These are phyloP conservation scores for Barnardius zonarius DNA, from an alignment of 2,113 vertebrate species.

Conservation along the genomic window DNA sequence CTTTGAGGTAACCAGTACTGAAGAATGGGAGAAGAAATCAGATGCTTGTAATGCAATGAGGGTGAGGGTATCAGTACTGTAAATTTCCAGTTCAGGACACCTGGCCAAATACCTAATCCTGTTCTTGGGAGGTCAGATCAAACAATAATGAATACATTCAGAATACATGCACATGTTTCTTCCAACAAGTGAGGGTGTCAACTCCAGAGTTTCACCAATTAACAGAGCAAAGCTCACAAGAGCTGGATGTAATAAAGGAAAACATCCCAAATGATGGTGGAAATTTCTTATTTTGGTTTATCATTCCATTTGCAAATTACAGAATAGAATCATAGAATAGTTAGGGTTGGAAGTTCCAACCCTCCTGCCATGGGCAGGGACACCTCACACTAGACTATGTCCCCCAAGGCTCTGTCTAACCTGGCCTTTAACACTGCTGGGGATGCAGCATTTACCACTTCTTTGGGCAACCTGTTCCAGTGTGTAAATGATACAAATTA, in stretches of 20 bases:
- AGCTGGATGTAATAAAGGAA: not conserved
- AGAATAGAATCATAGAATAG: not conserved
- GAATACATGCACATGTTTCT: not conserved
- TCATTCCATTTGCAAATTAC: not conserved
- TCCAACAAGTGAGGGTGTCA: not conserved
- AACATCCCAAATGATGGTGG: not conserved
- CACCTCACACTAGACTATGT: not conserved
- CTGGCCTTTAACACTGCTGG: not conserved
- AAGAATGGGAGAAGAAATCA: not conserved
- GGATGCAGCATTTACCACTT: not conserved
- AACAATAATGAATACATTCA: not conserved
- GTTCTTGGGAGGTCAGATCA: not conserved
- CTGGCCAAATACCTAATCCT: not conserved
- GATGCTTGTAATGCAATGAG: not conserved
- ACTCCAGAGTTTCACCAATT: not conserved
- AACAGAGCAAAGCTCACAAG: not conserved
- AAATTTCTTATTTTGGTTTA: not conserved
- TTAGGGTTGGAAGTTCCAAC: not conserved
- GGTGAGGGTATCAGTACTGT: not conserved
- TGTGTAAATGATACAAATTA: not conserved
- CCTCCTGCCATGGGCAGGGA: not conserved
- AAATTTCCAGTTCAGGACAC: not conserved
- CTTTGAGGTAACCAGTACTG: not conserved
- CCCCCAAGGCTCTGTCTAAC: not conserved
- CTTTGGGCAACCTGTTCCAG: not conserved